Percentiles rank a stretch among this genome's conserved stretches.
Conservation (phyloP, 2,797 vertebrate genomes). For the Glossophaga mutica region DNA sequence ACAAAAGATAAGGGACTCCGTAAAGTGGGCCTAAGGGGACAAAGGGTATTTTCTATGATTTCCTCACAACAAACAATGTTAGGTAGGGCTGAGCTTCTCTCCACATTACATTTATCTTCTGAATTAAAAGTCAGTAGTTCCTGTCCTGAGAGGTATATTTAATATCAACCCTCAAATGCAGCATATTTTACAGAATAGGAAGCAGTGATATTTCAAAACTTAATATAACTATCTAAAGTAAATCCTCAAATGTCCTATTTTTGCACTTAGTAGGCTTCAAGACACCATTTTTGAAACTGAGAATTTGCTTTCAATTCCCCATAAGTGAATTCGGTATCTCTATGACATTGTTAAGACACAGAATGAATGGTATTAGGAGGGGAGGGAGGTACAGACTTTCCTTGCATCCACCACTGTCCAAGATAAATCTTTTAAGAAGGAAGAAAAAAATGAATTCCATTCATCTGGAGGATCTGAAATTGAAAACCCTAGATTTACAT, state of each 20-base stretch:
- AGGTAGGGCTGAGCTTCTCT: neutral
- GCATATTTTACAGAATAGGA: neutral
- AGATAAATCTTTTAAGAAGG: neutral
- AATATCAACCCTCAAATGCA: neutral
- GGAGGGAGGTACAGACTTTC: neutral
- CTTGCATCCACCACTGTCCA: neutral
- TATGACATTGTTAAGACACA: neutral
- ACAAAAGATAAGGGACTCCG: neutral
- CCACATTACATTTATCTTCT: neutral
- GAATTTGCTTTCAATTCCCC: neutral
- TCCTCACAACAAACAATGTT: neutral
- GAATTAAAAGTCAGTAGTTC: constrained; percentile 11
- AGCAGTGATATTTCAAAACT: constrained; percentile 11
- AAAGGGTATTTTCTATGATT: neutral
- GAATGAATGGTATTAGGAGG: neutral
- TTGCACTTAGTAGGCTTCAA: neutral
- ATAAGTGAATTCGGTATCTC: neutral
- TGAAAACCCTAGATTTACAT: neutral
- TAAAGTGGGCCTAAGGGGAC: neutral
- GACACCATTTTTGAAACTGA: neutral
- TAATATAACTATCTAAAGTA: constrained; percentile 39
- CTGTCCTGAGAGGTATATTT: neutral
- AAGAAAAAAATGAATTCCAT: neutral
- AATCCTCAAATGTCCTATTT: neutral
- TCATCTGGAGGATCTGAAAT: neutral